Conservation (phyloP, 2,888 invertebrate genomes). For the Dolichomitus sp. region DNA sequence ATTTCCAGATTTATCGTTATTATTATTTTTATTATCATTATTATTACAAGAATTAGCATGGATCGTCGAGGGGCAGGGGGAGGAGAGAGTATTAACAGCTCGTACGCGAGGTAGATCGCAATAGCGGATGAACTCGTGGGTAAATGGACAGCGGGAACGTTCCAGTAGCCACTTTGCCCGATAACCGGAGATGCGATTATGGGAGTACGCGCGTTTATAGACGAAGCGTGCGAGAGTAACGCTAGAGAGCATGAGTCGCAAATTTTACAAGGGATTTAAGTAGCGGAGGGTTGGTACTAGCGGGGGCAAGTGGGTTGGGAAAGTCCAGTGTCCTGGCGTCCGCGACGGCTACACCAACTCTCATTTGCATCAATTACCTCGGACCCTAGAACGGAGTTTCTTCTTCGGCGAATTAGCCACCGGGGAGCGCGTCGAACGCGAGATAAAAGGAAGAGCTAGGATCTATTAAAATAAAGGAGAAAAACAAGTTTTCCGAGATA, state of each 20-base stretch:
- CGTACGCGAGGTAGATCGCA: slow-evolving; percentile 61
- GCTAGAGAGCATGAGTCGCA: slow-evolving; percentile 50
- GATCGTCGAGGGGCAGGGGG: slow-evolving; percentile 13
- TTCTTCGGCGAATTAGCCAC: slow-evolving; percentile 81
- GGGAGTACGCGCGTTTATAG: slow-evolving; percentile 24
- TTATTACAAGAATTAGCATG: slow-evolving; percentile 58
- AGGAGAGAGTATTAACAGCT: slow-evolving; percentile 40
- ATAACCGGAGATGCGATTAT: slow-evolving; percentile 64
- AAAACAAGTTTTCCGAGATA: slow-evolving; percentile 84
- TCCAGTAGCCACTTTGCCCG: slow-evolving; percentile 30
- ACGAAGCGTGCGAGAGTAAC: slow-evolving; percentile 8
- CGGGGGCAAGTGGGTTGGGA: slow-evolving; percentile 39
- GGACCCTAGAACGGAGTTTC: slow-evolving; percentile 78
- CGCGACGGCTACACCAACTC: slow-evolving; percentile 63
- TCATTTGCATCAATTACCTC: slow-evolving; percentile 84
- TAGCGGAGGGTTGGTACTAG: slow-evolving; percentile 60
- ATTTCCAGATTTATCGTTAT: slow-evolving; percentile 25
- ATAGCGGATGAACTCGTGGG: slow-evolving; percentile 41
- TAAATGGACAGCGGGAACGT: slow-evolving; percentile 59
- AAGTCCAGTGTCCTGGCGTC: slow-evolving; percentile 62
- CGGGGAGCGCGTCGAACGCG: slow-evolving; percentile 79
- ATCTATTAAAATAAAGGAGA: slow-evolving; percentile 83
- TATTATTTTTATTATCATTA: slow-evolving; percentile 40
- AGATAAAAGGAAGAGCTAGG: slow-evolving; percentile 70
- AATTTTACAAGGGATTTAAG: slow-evolving; percentile 77